phyloP scores from a whole-genome alignment of 2,113 vertebrate genomes.

The Mionectes macconnelli region DNA sequence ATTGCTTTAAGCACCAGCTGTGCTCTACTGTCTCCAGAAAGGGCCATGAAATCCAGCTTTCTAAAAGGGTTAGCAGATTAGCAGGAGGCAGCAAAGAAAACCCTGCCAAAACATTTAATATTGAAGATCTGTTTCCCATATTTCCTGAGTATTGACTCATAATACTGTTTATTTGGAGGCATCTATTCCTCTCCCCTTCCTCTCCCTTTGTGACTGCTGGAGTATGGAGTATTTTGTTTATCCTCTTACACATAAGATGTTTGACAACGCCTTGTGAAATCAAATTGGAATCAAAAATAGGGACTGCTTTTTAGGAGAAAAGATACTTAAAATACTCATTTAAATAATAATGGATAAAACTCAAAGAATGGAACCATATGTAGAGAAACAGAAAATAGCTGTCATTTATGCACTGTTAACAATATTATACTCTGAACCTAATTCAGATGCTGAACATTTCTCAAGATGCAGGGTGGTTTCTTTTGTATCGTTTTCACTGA shows the following conservation, averaged over 20 bases:
- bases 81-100: background rate
- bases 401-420: slow-evolving; percentile 41
- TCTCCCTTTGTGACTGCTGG: background rate
- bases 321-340: slow-evolving; percentile 10
- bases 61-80: background rate
- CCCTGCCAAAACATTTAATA: background rate
- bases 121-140: background rate
- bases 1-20: background rate
- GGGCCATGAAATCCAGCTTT: background rate
- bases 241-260: background rate
- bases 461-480: background rate
- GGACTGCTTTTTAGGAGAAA: background rate
- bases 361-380: background rate
- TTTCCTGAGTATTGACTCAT: background rate
- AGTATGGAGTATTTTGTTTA: background rate
- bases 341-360: slow-evolving; percentile 11
- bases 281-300: background rate
- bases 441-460: slow-evolving; percentile 43
- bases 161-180: background rate
- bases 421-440: slow-evolving; percentile 24
- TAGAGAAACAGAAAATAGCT: slow-evolving; percentile 52
- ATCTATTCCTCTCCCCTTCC: background rate
- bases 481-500: background rate
- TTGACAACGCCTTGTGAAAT: slow-evolving; percentile 8
- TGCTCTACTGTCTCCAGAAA: slow-evolving; percentile 4